Percentiles rank a stretch among this genome's conserved stretches.
phyloP scores from a whole-genome alignment of 2,888 invertebrate genomes.

The Mechanitis mazaeus region DNA sequence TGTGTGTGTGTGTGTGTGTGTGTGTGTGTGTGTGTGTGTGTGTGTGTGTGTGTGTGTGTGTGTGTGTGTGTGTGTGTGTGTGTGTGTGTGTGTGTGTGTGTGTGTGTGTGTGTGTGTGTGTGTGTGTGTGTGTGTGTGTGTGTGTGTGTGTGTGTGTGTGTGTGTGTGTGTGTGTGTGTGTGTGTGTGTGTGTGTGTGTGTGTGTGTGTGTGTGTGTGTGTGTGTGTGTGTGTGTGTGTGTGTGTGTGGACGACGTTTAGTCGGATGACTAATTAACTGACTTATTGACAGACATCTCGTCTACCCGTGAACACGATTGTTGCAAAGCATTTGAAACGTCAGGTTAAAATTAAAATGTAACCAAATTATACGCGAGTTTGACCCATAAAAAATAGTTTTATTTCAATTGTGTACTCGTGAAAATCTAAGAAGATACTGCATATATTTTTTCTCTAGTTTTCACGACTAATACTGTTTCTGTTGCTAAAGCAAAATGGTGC shows the following conservation, averaged over 20 bases:
- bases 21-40: slow-evolving; percentile 1
- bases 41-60: background rate
- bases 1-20: background rate
- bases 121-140: background rate
- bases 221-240: background rate
- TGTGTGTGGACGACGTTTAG: background rate
- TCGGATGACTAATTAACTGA: too few relatives aligned
- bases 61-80: background rate
- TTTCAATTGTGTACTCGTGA: too few relatives aligned
- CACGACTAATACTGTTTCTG: too few relatives aligned
- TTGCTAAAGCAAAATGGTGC: too few relatives aligned
- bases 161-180: background rate
- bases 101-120: background rate
- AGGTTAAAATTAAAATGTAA: too few relatives aligned
- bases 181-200: background rate
- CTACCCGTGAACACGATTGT: too few relatives aligned
- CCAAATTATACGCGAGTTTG: too few relatives aligned
- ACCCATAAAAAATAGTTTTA: too few relatives aligned
- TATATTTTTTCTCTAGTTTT: too few relatives aligned
- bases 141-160: background rate
- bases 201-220: background rate
- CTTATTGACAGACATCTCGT: too few relatives aligned
- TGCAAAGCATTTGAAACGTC: too few relatives aligned
- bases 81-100: background rate
- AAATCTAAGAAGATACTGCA: too few relatives aligned